Percentiles rank a stretch among this genome's conserved stretches.
Conservation (phyloP, 2,888 invertebrate genomes). For the Enchytraeus crypticus region DNA sequence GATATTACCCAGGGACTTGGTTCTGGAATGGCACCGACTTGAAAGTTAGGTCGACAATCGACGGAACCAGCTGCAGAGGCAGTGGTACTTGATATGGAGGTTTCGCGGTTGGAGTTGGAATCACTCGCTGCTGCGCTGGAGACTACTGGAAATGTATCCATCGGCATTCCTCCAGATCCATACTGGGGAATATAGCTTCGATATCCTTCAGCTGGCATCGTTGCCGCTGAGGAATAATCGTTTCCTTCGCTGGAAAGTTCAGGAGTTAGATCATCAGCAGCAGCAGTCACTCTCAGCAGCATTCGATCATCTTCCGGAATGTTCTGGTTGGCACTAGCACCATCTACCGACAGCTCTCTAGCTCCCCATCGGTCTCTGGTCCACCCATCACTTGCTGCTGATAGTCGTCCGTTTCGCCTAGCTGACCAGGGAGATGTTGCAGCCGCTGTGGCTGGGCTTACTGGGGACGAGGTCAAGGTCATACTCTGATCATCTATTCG, state of each 20-base stretch:
- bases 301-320: background rate
- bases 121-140: too few relatives aligned
- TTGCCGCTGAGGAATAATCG: background rate
- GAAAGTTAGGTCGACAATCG: too few relatives aligned
- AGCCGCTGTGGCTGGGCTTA: slow-evolving; percentile 1
- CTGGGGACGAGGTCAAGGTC: slow-evolving; percentile 1
- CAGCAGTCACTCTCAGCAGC: background rate
- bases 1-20: too few relatives aligned
- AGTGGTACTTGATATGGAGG: too few relatives aligned
- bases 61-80: too few relatives aligned
- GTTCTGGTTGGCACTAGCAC: background rate
- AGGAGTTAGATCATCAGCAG: background rate
- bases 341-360: background rate
- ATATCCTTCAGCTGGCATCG: too few relatives aligned
- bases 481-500: slow-evolving; percentile 6
- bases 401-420: background rate
- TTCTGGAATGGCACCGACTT: too few relatives aligned
- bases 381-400: background rate
- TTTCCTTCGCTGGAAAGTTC: background rate
- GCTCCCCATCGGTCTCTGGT: background rate
- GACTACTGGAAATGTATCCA: too few relatives aligned
- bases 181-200: too few relatives aligned
- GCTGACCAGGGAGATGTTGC: slow-evolving; percentile 4
- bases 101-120: too few relatives aligned
- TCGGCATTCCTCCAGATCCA: too few relatives aligned